phyloP scores from a whole-genome alignment of 53 echinoderm and acorn worm species.

The Echinometra lucunter region DNA sequence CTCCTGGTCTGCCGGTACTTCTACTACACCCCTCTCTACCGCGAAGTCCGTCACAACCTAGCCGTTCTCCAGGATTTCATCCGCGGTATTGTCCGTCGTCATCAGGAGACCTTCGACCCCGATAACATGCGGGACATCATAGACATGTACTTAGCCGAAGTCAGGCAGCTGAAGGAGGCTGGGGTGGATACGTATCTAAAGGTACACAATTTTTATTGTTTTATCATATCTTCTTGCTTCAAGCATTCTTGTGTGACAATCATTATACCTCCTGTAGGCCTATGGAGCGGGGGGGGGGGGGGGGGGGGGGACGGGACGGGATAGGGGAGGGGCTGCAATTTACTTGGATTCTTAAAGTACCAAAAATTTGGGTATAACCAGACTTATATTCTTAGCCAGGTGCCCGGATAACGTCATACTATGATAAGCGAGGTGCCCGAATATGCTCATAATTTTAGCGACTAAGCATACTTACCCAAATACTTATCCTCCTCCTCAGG shows the following conservation, averaged over 20 bases:
- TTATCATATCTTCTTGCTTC: neutral
- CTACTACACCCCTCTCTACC: slow-evolving; percentile 69
- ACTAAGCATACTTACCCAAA: too few relatives aligned
- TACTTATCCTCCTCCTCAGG: too few relatives aligned
- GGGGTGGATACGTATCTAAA: slow-evolving; percentile 47
- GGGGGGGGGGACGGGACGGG: too few relatives aligned
- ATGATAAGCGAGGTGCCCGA: neutral
- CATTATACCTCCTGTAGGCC: neutral
- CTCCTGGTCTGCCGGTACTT: slow-evolving; percentile 23
- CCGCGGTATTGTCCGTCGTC: slow-evolving; percentile 47
- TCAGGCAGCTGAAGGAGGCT: slow-evolving; percentile 28
- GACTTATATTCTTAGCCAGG: too few relatives aligned
- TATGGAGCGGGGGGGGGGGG: too few relatives aligned
- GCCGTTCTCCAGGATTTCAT: slow-evolving; percentile 47
- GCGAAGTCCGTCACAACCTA: slow-evolving; percentile 56
- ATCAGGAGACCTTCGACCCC: slow-evolving; percentile 51
- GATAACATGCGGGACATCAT: slow-evolving; percentile 56
- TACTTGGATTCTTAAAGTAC: neutral
- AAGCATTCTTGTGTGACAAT: too few relatives aligned
- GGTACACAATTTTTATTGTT: neutral
- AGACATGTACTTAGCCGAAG: slow-evolving; percentile 53
- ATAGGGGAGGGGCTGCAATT: neutral
- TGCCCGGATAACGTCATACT: neutral
- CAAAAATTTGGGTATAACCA: neutral
- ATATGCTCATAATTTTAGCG: too few relatives aligned